Evolutionary conservation across 2,797 vertebrate genomes (phyloP), one percentile per base, ranked within the genome.

Genomic region (Pseudochirops cupreus): DNA sequence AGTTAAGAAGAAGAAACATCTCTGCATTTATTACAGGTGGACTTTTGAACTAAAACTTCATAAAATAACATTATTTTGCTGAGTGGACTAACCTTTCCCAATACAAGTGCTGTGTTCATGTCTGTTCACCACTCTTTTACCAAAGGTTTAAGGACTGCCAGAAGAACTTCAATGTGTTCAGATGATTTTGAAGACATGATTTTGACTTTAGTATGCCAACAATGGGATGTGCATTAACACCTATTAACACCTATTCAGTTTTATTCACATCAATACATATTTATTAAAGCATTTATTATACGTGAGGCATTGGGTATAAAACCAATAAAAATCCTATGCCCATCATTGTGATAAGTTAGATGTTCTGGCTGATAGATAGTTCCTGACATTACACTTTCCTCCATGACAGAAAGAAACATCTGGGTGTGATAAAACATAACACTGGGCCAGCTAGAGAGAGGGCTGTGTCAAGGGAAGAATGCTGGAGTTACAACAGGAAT

Each of bases 21-120:
- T 50, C 46, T 93, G 3, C 9, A 53, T 67, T 82, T 93, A 52
- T 52, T 93, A 87, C n/a, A 95, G 54, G 89, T 92, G 53, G 52
- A 59, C 4, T 93, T 93, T 94, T 92, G 46, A 93, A 93, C 26
- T 12, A 53, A 1, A 91, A 31, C 21, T 74, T 94, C 93, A 92
- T 5, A 90, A 54, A 92, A 90, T 54, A 94, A 33, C 26, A 91
- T 33, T 92, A 56, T 53, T 92, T 13, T 95, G 29, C 91, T 89
- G 31, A 97, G 57, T 93, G 28, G 0, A 28, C 14, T 9, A 74
- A 10, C 39, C 91, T 94, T 94, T 33, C 55, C 67, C 12, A 93
- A 91, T 92, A 56, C 50, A 39, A 95, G 55, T 58, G 39, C 56
- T n/a, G 82, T 12, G 31, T 92, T 33, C 91, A 94, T 50, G 33